phyloP scores from a whole-genome alignment of 2,113 vertebrate genomes.

The Tringa solitaria region DNA sequence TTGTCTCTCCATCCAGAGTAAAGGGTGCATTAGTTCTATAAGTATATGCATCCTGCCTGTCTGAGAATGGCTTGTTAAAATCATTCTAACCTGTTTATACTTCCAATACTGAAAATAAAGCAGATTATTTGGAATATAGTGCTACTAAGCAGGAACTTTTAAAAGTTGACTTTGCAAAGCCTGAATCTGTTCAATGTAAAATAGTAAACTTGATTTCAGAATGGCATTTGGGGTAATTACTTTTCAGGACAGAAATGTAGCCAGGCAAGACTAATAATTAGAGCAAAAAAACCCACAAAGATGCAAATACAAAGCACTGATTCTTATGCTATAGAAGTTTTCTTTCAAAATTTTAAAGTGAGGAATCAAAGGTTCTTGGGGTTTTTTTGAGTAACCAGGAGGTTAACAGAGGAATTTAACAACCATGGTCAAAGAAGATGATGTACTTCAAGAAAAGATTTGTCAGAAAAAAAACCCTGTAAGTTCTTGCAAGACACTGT shows the following conservation, averaged over 20 bases:
- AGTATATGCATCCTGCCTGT: neutral
- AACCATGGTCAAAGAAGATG: neutral
- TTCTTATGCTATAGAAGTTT: neutral
- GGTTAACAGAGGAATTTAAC: neutral
- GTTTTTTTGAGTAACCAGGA: neutral
- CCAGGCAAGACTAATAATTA: neutral
- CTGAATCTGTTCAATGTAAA: neutral
- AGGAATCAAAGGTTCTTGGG: neutral
- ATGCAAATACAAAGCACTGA: neutral
- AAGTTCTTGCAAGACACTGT: neutral
- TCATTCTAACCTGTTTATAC: neutral
- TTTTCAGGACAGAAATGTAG: neutral
- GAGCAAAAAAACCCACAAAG: neutral
- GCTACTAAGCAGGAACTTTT: neutral
- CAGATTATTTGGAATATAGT: neutral
- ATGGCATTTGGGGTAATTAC: neutral
- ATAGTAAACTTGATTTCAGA: neutral
- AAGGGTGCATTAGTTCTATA: neutral
- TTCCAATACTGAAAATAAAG: neutral
- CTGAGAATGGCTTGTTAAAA: neutral
- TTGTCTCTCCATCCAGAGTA: neutral
- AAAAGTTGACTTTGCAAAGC: neutral
- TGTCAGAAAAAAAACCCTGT: fast-evolving
- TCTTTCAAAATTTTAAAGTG: neutral
- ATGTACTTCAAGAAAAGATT: neutral